Percentiles rank a stretch among this genome's conserved stretches.
These are phyloP conservation scores for Batillaria attramentaria DNA, from an alignment of 1,140 invertebrate genomes.

Conservation along the genomic window DNA sequence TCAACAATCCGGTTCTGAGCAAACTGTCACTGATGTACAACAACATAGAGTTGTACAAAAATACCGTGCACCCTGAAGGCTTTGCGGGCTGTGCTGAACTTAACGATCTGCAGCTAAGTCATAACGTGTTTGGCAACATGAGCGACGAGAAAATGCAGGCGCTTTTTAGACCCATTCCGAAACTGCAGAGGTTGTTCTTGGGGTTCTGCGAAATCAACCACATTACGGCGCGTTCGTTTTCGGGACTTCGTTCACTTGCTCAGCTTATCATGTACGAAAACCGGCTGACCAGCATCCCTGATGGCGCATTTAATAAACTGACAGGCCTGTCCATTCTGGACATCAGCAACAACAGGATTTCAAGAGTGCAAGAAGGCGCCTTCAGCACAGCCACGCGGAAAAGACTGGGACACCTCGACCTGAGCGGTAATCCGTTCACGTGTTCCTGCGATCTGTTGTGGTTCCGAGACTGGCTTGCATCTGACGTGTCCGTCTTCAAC, in stretches of 20 bases:
- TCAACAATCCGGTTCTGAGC: background rate
- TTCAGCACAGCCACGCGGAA: background rate
- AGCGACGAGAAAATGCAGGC: background rate
- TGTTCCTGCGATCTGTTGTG: conserved; percentile 26
- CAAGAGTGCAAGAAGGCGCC: background rate
- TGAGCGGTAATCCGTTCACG: conserved; percentile 22
- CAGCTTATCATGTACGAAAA: background rate
- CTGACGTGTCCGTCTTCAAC: background rate
- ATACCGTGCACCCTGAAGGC: background rate
- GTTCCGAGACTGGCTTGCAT: conserved; percentile 28
- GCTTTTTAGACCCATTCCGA: background rate
- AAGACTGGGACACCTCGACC: background rate
- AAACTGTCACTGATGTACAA: background rate
- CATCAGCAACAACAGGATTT: background rate
- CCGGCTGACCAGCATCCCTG: background rate
- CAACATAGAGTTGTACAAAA: background rate
- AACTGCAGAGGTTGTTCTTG: background rate
- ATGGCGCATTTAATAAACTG: conserved; percentile 13
- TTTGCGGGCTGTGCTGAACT: background rate
- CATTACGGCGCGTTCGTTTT: background rate
- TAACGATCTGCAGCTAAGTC: background rate
- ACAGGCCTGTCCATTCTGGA: background rate
- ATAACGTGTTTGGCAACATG: background rate
- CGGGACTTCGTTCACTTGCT: background rate
- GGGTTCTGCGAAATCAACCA: background rate